Evolutionary conservation across 2,797 vertebrate species (phyloP).

Genomic region (Megaceryle alcyon): DNA sequence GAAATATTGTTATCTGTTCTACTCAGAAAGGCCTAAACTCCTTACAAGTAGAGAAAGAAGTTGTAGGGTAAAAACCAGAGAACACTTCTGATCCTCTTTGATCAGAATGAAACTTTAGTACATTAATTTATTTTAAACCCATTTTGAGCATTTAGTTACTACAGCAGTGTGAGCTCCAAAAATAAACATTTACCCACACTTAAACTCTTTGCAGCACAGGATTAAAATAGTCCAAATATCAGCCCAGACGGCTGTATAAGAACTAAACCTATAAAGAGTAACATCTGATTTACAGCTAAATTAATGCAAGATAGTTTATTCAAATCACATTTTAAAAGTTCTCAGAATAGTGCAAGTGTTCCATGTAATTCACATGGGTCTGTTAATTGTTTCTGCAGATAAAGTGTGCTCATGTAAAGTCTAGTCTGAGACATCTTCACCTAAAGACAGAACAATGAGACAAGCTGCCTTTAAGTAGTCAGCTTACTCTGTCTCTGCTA

Average conservation of each 20-base stretch:
- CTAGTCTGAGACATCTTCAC: neutral
- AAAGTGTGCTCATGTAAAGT: neutral
- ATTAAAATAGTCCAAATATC: neutral
- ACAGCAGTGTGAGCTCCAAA: neutral
- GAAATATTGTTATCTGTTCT: neutral
- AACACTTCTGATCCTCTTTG: neutral
- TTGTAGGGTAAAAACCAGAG: neutral
- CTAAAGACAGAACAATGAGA: slow-evolving; percentile 2
- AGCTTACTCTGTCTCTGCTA: neutral
- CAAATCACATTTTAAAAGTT: slow-evolving; percentile 42
- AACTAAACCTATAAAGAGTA: neutral
- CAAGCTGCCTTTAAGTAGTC: neutral
- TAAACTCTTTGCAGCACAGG: neutral
- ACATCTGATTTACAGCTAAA: slow-evolving; percentile 15
- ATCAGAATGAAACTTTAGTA: neutral
- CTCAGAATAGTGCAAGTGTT: neutral
- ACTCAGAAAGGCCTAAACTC: neutral
- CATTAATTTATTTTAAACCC: neutral
- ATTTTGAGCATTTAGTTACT: neutral
- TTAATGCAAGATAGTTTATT: slow-evolving; percentile 4
- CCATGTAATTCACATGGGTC: neutral
- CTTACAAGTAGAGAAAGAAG: neutral
- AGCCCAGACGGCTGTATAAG: neutral
- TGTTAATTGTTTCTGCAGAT: slow-evolving; percentile 21
- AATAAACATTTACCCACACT: neutral